phyloP scores from a whole-genome alignment of 35 echinoderm and acorn worm species.

The Lytechinus pictus region DNA sequence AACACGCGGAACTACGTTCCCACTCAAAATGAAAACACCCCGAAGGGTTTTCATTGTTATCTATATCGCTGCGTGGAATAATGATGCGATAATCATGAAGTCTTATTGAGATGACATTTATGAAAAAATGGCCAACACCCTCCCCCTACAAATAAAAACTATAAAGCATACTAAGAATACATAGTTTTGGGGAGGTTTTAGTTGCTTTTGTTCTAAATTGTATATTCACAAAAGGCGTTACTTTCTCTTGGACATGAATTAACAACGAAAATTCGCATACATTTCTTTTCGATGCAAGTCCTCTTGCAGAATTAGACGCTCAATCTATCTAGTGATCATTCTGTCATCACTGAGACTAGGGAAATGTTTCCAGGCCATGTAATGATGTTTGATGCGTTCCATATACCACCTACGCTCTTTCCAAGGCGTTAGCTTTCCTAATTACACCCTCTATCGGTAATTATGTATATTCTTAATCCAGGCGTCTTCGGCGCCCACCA shows the following conservation, averaged over 20 bases:
- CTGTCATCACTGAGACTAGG: neutral
- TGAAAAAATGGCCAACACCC: neutral
- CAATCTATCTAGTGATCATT: neutral
- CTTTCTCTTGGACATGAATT: no score
- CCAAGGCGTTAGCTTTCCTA: neutral
- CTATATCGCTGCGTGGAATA: neutral
- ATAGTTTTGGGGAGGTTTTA: no score
- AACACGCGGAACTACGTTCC: neutral
- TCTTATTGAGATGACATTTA: neutral
- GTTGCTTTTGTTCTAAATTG: no score
- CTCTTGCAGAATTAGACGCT: neutral
- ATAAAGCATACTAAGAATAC: no score
- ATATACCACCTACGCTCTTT: neutral
- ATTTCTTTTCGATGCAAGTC: neutral
- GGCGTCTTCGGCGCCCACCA: neutral
- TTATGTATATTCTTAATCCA: neutral
- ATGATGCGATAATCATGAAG: neutral
- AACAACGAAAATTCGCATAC: no score
- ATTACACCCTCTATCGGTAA: neutral
- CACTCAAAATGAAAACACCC: neutral
- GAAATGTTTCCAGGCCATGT: neutral
- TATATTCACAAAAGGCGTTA: no score
- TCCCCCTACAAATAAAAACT: no score
- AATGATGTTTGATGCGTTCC: neutral
- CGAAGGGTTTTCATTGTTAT: neutral